A percentile compares a stretch with the other conserved stretches of the same genome.
phyloP scores from a whole-genome alignment of 2,797 vertebrate species.

The Sarcoramphus papa region DNA sequence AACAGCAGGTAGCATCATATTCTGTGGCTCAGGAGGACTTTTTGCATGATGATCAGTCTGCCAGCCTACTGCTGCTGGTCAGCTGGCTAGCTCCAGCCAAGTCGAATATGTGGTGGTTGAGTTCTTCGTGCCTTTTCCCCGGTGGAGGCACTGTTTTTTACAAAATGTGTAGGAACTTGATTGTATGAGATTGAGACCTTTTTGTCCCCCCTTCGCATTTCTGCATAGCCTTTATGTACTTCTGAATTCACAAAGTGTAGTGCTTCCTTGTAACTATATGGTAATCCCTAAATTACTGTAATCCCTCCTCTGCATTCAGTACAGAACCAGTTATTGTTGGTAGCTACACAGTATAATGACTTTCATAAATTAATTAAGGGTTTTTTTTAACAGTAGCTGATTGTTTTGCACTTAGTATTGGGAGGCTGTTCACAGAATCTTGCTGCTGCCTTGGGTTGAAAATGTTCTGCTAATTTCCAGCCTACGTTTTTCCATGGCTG shows the following conservation, averaged over 20 bases:
- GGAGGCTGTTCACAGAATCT: neutral
- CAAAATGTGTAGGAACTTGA: neutral
- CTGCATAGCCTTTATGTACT: neutral
- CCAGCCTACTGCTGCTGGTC: neutral
- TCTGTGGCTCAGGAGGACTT: neutral
- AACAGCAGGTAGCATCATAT: neutral
- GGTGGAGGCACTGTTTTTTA: neutral
- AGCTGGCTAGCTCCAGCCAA: neutral
- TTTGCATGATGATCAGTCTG: neutral
- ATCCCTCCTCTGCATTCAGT: conserved; percentile 30
- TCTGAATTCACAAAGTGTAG: conserved; percentile 41
- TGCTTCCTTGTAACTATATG: conserved; percentile 40
- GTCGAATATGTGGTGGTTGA: accelerated
- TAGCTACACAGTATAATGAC: conserved; percentile 13
- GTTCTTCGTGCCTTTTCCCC: neutral
- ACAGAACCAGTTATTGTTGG: conserved; percentile 34
- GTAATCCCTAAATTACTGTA: conserved; percentile 52
- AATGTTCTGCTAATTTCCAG: neutral
- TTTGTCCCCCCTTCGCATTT: conserved; percentile 6
- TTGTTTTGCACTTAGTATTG: neutral
- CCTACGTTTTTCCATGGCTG: neutral
- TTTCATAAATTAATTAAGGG: conserved; percentile 47
- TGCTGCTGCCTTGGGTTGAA: neutral
- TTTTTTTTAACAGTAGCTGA: neutral
- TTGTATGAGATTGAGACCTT: neutral